Conservation (phyloP, 2,113 vertebrate species). For the Perca flavescens region DNA sequence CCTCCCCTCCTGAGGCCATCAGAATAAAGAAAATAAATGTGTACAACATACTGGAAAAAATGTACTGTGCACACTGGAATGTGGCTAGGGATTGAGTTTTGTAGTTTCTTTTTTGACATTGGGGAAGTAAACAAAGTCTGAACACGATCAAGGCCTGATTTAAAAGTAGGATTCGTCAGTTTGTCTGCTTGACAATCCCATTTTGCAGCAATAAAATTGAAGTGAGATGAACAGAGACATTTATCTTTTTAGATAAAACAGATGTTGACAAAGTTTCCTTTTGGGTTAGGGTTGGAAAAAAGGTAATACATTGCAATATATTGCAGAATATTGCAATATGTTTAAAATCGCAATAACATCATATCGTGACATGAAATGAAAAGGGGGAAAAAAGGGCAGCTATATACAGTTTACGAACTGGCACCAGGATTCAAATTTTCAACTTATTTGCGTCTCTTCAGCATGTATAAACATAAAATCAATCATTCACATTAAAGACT, state of each 20-base stretch:
- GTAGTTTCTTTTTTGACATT: not conserved
- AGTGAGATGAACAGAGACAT: too few species aligned
- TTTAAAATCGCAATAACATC: too few species aligned
- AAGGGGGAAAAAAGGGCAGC: not conserved
- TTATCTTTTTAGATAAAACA: too few species aligned
- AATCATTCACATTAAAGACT: not conserved
- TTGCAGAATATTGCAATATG: too few species aligned
- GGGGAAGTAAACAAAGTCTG: not conserved
- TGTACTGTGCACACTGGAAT: slow-evolving; percentile 11
- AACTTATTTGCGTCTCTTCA: not conserved
- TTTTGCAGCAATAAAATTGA: too few species aligned
- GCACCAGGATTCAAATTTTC: not conserved
- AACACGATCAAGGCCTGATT: not conserved
- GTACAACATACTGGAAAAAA: slow-evolving; percentile 5
- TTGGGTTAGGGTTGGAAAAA: too few species aligned
- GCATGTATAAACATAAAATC: not conserved
- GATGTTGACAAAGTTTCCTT: too few species aligned
- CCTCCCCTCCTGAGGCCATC: not conserved
- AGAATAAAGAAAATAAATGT: not conserved
- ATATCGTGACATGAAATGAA: too few species aligned
- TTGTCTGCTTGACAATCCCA: too few species aligned
- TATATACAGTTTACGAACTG: not conserved
- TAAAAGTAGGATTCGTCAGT: not conserved
- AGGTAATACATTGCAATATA: too few species aligned
- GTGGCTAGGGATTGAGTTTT: not conserved